phyloP scores from a whole-genome alignment of 2,888 invertebrate genomes.

The Deilephila porcellus region DNA sequence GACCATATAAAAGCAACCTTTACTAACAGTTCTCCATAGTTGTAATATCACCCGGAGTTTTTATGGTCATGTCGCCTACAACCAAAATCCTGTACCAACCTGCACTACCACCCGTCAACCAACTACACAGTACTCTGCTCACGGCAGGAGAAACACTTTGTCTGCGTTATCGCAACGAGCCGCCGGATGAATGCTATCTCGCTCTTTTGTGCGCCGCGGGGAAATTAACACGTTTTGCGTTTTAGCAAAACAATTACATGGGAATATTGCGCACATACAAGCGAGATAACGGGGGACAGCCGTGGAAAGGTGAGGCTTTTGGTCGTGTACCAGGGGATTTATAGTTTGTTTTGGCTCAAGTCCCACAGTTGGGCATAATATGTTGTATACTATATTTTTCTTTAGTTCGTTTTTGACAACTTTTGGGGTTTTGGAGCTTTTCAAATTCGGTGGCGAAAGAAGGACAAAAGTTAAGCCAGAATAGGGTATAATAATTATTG shows the following conservation, averaged over 20 bases:
- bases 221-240: constrained; percentile 43
- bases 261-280: constrained; percentile 14
- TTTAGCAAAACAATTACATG: constrained; percentile 40
- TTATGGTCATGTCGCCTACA: neutral
- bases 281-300: constrained; percentile 10
- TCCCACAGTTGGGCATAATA: too few relatives aligned
- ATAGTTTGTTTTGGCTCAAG: too few relatives aligned
- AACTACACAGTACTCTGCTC: neutral
- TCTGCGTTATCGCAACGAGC: constrained; percentile 38
- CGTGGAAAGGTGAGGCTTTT: neutral
- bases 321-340: neutral
- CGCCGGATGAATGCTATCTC: constrained; percentile 40
- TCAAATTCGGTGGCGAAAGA: too few relatives aligned
- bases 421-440: too few relatives aligned
- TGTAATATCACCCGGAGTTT: too few relatives aligned
- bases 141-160: constrained; percentile 39
- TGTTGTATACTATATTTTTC: too few relatives aligned
- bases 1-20: too few relatives aligned
- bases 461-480: too few relatives aligned
- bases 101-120: neutral
- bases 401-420: too few relatives aligned
- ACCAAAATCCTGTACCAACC: neutral
- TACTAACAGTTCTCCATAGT: too few relatives aligned
- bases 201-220: constrained; percentile 37
- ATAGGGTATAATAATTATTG: too few relatives aligned